Conservation (phyloP, 2,888 invertebrate species). For the Graphium colonna region DNA sequence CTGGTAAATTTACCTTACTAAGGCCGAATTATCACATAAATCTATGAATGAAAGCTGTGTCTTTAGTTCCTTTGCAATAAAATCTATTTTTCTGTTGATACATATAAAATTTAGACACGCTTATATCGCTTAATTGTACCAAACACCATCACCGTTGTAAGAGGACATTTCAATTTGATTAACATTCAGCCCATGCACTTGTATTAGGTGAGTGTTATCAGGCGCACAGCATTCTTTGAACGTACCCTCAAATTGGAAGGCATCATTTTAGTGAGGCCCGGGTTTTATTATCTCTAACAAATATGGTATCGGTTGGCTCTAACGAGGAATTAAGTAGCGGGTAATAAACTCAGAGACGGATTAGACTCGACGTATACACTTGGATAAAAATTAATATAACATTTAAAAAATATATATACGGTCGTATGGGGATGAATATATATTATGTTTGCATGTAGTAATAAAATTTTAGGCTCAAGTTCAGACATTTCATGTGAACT, state of each 20-base stretch:
- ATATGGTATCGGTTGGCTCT: constrained; percentile 33
- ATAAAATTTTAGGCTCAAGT: no score
- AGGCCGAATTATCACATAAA: no score
- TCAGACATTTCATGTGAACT: no score
- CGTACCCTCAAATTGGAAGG: constrained; percentile 45
- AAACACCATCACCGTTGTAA: constrained; percentile 17
- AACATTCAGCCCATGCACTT: constrained; percentile 42
- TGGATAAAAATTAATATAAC: no score
- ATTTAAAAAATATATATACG: no score
- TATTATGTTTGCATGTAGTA: no score
- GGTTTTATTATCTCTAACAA: constrained; percentile 39
- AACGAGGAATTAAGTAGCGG: constrained; percentile 42
- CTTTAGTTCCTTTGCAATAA: no score
- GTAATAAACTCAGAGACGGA: constrained; percentile 35
- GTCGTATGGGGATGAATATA: no score
- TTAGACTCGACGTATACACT: background rate
- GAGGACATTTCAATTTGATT: constrained; percentile 52
- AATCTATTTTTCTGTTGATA: no score
- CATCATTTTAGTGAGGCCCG: constrained; percentile 36
- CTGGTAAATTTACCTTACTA: no score
- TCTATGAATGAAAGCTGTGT: no score
- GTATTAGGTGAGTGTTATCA: constrained; percentile 41
- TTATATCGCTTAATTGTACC: background rate
- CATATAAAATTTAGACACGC: no score
- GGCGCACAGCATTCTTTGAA: constrained; percentile 39